These are phyloP conservation scores for Protomyctophum bolini DNA, from an alignment of 2,113 vertebrate species.

Conservation along the genomic window DNA sequence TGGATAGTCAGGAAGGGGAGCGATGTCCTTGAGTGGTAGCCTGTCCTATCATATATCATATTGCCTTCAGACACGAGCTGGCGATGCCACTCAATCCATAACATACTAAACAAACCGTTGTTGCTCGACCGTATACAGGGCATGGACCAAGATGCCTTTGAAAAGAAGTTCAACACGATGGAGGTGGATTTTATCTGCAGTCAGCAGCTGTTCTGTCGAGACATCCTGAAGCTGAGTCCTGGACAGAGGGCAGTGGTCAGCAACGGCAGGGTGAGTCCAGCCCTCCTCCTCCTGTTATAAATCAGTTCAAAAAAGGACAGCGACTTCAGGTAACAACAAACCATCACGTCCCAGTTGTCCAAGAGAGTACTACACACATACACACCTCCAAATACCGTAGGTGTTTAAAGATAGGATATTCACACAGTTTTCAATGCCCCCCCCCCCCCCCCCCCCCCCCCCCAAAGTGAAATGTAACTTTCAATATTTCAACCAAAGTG, in stretches of 20 bases:
- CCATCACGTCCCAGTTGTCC: too few relatives aligned
- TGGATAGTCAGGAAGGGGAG: slow-evolving; percentile 20
- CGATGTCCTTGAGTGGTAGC: slow-evolving; percentile 36
- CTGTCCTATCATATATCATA: slow-evolving; percentile 28
- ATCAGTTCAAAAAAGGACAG: too few relatives aligned
- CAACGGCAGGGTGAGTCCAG: slow-evolving; percentile 91
- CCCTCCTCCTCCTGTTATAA: not conserved
- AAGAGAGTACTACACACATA: too few relatives aligned
- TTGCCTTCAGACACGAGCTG: slow-evolving; percentile 18
- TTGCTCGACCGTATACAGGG: slow-evolving; percentile 76
- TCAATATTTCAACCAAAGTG: too few relatives aligned
- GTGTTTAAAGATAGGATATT: too few relatives aligned
- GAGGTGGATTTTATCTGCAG: slow-evolving; percentile 87
- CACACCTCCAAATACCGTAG: too few relatives aligned
- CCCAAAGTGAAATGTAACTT: too few relatives aligned
- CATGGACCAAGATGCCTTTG: slow-evolving; percentile 88
- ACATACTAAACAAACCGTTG: slow-evolving; percentile 39
- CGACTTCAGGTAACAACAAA: too few relatives aligned
- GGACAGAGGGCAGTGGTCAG: slow-evolving; percentile 87
- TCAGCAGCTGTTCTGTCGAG: slow-evolving; percentile 89
- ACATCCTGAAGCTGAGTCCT: slow-evolving; percentile 86
- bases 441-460: too few relatives aligned
- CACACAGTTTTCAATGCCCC: too few relatives aligned
- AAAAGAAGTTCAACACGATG: slow-evolving; percentile 95
- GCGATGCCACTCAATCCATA: slow-evolving; percentile 21